phyloP scores from a whole-genome alignment of 2,797 vertebrate genomes.

The Rhinichthys osculus region DNA sequence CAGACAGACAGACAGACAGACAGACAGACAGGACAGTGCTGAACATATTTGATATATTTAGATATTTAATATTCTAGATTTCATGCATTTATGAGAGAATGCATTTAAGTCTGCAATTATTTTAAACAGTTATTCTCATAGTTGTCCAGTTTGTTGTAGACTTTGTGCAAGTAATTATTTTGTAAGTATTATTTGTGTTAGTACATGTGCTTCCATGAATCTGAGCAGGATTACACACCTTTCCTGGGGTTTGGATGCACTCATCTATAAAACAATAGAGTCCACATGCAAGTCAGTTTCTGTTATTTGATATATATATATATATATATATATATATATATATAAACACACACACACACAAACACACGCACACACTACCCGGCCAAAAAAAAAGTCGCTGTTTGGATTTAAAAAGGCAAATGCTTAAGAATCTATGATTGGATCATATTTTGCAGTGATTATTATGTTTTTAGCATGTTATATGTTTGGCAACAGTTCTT shows the following conservation, averaged over 20 bases:
- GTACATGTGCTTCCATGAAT: background rate
- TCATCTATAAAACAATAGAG: conserved; percentile 2
- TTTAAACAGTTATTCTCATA: background rate
- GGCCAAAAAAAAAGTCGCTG: too few species aligned
- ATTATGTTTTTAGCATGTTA: too few species aligned
- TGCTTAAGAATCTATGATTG: too few species aligned
- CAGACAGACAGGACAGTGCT: background rate
- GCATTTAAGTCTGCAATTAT: background rate
- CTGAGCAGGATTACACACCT: background rate
- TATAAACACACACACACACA: too few species aligned
- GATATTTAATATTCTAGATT: background rate
- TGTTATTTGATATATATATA: background rate
- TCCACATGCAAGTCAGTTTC: background rate
- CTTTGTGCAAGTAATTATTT: background rate
- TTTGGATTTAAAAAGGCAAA: too few species aligned
- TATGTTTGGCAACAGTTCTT: too few species aligned
- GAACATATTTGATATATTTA: background rate
- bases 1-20: background rate
- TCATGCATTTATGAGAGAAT: background rate
- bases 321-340: too few species aligned
- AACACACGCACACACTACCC: too few species aligned
- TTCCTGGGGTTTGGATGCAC: background rate
- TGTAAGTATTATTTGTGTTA: too few species aligned
- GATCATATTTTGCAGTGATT: too few species aligned
- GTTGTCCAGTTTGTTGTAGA: background rate